Conservation (phyloP, 2,797 vertebrate genomes). For the Gastrophryne carolinensis region DNA sequence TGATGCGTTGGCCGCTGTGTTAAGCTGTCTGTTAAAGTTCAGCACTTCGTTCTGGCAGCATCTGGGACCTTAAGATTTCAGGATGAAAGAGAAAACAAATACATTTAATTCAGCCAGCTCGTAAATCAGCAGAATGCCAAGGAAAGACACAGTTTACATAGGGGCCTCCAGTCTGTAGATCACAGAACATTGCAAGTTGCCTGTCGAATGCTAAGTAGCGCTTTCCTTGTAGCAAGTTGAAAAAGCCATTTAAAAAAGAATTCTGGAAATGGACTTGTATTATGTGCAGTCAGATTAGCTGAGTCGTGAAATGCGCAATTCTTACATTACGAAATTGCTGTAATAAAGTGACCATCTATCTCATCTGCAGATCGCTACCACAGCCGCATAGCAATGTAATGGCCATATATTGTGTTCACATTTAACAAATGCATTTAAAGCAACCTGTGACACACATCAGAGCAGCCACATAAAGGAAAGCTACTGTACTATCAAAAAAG, state of each 20-base stretch:
- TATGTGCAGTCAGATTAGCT: neutral
- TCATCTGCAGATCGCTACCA: neutral
- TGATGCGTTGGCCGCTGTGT: slow-evolving; percentile 30
- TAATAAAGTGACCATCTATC: neutral
- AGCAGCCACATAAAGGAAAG: too few relatives aligned
- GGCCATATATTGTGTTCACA: neutral
- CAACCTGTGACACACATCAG: too few relatives aligned
- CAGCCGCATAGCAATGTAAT: neutral
- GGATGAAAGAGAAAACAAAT: slow-evolving; percentile 25
- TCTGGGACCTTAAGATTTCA: slow-evolving; percentile 41
- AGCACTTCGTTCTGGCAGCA: slow-evolving; percentile 29
- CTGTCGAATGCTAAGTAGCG: slow-evolving; percentile 9
- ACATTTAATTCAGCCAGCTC: slow-evolving; percentile 11
- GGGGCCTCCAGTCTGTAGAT: neutral
- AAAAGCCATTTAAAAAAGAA: neutral
- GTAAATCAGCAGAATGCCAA: slow-evolving; percentile 6
- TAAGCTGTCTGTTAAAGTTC: slow-evolving; percentile 38
- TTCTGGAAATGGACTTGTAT: neutral
- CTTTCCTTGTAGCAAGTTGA: neutral
- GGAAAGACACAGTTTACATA: neutral
- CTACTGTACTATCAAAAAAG: too few relatives aligned
- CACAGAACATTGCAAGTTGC: neutral
- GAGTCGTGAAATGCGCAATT: neutral
- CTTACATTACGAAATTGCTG: neutral
- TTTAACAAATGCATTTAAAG: neutral